Conservation (phyloP, 1,140 invertebrate species). For the Calliopsis andreniformis region DNA sequence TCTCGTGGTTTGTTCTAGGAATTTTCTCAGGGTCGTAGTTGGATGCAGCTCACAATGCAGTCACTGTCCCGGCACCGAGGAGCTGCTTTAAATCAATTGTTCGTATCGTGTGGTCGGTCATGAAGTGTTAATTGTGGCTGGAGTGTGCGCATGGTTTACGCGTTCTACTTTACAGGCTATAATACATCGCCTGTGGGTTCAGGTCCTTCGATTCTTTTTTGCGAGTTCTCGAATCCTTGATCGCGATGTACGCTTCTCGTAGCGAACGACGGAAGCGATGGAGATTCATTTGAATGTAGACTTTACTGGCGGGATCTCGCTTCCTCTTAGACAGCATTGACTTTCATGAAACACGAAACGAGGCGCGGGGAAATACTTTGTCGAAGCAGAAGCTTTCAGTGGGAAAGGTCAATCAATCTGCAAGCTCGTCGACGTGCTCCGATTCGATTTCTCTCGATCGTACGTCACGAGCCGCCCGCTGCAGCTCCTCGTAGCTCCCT, state of each 20-base stretch:
- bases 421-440: constrained; percentile 20
- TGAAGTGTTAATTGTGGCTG: not conserved
- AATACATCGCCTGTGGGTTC: too few species aligned
- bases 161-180: too few species aligned
- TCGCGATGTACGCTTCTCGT: not conserved
- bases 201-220: too few species aligned
- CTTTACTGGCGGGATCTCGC: not conserved
- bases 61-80: not conserved
- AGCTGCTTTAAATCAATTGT: constrained; percentile 1
- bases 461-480: constrained; percentile 35
- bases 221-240: too few species aligned
- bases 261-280: not conserved
- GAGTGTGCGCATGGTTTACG: not conserved
- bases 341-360: constrained; percentile 11
- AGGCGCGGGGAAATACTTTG: not conserved
- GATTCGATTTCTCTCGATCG: constrained; percentile 43
- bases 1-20: not conserved
- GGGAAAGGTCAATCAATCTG: constrained; percentile 26
- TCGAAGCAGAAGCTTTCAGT: not conserved
- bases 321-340: not conserved
- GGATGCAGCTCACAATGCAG: not conserved
- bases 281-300: not conserved
- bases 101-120: not conserved
- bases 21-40: constrained; percentile 13
- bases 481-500: constrained; percentile 4